Evolutionary conservation across 2,888 invertebrate genomes (phyloP), one percentile per base, ranked within the genome.

Genomic region (Dermolepida albohirtum): DNA sequence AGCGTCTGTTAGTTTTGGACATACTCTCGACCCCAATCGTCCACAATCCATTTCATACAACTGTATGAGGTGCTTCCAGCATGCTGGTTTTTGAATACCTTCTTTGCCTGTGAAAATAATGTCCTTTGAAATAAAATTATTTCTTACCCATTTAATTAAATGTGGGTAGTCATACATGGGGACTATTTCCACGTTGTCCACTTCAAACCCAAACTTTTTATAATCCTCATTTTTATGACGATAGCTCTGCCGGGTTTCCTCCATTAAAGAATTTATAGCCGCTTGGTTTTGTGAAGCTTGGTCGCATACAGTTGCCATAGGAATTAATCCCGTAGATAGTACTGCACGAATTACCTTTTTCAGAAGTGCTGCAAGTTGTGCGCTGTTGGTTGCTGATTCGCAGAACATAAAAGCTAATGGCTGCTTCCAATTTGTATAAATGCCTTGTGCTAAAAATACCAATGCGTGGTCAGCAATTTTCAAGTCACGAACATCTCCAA

Each of bases 391-490:
- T 5, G 16, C 50, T 5, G 22, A 14, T 11, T 27, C 5, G 1
- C 16, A 5, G 27, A 50, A 50, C 17, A 50, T 5, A 14, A 22
- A 50, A 1, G 50, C 50, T 5, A 44, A n/a, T 44, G 44, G 44
- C 14, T 44, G 44, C 10, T 44, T 44, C 44, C 44, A 44, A 12
- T 12, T 50, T 5, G 11, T 50, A 14, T 39, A 14, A 29, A 39
- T 12, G 10, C 54, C 54, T 29, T 54, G 54, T 54, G 40, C 29
- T 29, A 54, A 39, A 11, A 54, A 54, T n/a, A 34, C 54, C n/a
- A 54, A 12, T 0, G 54, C 54, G 34, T 40, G 54, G 34, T 54
- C 54, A 14, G 54, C 54, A 14, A 54, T 54, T 39, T 34, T 27
- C 11, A 5, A 5, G 5, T 14, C 5, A n/a, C 14, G 10, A 11